phyloP scores from a whole-genome alignment of 37 sponge, comb jelly and placozoan genomes.

The Petrosia ficiformis region DNA sequence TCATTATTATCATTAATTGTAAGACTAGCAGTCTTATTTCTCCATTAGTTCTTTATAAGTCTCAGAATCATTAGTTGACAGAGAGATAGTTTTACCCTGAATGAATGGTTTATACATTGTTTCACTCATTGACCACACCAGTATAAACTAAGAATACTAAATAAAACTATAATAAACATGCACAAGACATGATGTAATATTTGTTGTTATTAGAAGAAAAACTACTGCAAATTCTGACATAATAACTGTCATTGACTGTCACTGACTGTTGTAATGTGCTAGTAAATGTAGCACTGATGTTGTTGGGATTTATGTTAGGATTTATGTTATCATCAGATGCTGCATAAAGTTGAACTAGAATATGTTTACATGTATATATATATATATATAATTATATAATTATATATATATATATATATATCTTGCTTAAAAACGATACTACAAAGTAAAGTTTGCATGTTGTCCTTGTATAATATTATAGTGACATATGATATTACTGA shows the following conservation, averaged over 20 bases:
- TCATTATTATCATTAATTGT: not conserved
- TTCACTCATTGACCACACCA: not conserved
- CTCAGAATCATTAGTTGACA: not conserved
- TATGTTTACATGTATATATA: too few relatives aligned
- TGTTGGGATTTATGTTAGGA: too few relatives aligned
- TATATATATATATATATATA: too few relatives aligned
- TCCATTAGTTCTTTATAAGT: not conserved
- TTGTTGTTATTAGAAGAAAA: not conserved
- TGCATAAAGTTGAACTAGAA: too few relatives aligned
- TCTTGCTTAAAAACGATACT: too few relatives aligned
- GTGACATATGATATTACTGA: too few relatives aligned
- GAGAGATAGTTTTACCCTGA: not conserved
- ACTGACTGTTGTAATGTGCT: not conserved
- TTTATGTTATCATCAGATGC: too few relatives aligned
- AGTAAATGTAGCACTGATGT: too few relatives aligned
- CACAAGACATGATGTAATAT: not conserved
- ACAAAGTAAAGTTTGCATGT: too few relatives aligned
- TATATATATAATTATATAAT: too few relatives aligned
- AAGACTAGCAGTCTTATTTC: not conserved
- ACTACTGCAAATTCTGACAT: not conserved
- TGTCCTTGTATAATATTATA: too few relatives aligned
- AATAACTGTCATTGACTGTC: not conserved
- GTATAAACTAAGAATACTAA: not conserved
- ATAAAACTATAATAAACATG: not conserved
- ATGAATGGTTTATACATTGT: not conserved